Percentiles rank a stretch among this genome's conserved stretches.
phyloP scores from a whole-genome alignment of 2,888 invertebrate genomes.

The Pimpla rufipes region DNA sequence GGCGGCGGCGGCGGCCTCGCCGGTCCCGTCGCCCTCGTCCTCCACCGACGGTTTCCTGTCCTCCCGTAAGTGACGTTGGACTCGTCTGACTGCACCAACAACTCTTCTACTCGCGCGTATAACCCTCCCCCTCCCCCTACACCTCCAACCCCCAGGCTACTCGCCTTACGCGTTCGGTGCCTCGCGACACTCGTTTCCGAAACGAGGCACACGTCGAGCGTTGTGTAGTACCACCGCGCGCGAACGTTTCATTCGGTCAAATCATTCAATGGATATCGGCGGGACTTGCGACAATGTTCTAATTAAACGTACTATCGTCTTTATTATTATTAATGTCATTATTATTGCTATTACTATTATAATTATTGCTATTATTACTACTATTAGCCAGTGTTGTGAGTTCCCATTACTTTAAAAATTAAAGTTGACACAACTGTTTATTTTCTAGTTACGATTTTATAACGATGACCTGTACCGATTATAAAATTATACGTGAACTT shows the following conservation, averaged over 20 bases:
- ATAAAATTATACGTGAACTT: too few species aligned
- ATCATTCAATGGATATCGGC: too few species aligned
- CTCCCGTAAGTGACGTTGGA: constrained; percentile 32
- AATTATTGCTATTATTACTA: too few species aligned
- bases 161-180: not conserved
- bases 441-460: too few species aligned
- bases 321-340: too few species aligned
- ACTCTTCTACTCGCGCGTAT: constrained; percentile 5
- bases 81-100: constrained; percentile 26
- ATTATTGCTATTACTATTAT: too few species aligned
- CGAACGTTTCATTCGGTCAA: not conserved
- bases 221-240: not conserved
- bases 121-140: not conserved
- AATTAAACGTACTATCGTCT: too few species aligned
- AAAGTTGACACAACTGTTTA: too few species aligned
- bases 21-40: not conserved
- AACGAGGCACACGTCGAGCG: not conserved
- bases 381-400: too few species aligned
- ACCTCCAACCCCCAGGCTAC: not conserved
- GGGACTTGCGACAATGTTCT: too few species aligned
- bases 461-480: too few species aligned
- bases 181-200: not conserved
- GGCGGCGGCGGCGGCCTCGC: not conserved
- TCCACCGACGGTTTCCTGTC: constrained; percentile 12
- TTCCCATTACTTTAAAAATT: too few species aligned